These are phyloP conservation scores for Spodoptera picta DNA, from an alignment of 2,888 invertebrate species.

Conservation along the genomic window DNA sequence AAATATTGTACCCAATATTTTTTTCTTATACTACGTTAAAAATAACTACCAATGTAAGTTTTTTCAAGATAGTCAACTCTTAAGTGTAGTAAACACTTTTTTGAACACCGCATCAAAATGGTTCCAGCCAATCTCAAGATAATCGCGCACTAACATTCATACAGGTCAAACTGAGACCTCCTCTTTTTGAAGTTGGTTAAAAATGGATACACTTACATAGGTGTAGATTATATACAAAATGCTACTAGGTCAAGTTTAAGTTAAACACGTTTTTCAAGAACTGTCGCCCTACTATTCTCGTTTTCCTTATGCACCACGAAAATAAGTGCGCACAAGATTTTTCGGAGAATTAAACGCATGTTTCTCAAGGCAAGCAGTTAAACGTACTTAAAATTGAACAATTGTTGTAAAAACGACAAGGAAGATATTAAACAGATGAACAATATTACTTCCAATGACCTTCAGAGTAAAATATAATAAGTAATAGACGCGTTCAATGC, in stretches of 20 bases:
- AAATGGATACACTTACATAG: conserved; percentile 16
- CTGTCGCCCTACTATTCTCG: not conserved
- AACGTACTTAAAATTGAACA: conserved; percentile 12
- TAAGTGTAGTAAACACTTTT: too few relatives aligned
- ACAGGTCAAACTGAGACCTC: too few relatives aligned
- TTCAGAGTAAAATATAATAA: conserved; percentile 26
- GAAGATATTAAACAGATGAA: conserved; percentile 26
- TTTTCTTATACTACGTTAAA: too few relatives aligned
- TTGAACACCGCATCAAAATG: too few relatives aligned
- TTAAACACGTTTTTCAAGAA: conserved; percentile 22
- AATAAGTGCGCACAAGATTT: conserved; percentile 7
- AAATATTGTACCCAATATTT: too few relatives aligned
- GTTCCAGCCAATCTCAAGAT: too few relatives aligned
- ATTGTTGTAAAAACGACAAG: conserved; percentile 26
- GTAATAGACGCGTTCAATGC: conserved; percentile 38
- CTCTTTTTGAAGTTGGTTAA: too few relatives aligned
- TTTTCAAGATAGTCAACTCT: too few relatives aligned
- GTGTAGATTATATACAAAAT: conserved; percentile 20
- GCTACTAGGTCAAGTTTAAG: conserved; percentile 41
- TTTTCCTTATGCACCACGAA: conserved; percentile 33
- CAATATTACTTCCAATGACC: conserved; percentile 21
- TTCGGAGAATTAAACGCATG: conserved; percentile 3
- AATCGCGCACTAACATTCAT: too few relatives aligned
- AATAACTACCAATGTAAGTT: too few relatives aligned
- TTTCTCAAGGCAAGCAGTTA: conserved; percentile 25